Evolutionary conservation across 2,797 vertebrate species (phyloP).

Genomic region (Glossophaga mutica): DNA sequence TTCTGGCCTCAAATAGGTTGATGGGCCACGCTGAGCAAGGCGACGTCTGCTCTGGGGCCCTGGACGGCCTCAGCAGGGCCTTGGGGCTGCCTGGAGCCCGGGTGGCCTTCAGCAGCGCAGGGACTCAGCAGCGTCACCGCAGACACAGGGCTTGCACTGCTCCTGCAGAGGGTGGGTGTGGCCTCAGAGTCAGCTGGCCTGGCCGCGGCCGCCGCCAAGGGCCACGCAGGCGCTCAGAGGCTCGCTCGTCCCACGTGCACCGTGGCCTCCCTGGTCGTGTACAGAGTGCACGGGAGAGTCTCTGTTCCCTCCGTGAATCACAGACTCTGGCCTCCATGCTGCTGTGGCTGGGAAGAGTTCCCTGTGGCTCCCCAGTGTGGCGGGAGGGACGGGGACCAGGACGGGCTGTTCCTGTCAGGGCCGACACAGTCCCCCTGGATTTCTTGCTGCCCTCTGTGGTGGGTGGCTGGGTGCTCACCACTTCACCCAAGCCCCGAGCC

Average conservation of each 20-base stretch:
- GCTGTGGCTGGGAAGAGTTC: too few species aligned
- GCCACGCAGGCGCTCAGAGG: background rate
- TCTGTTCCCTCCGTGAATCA: rapidly evolving
- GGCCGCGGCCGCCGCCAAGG: too few species aligned
- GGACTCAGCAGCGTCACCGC: too few species aligned
- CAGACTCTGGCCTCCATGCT: rapidly evolving
- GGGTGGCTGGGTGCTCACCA: rapidly evolving
- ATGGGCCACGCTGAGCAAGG: background rate
- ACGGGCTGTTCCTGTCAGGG: rapidly evolving
- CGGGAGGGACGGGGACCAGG: background rate
- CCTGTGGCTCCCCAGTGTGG: background rate
- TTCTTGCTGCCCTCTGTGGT: too few species aligned
- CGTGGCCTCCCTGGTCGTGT: background rate
- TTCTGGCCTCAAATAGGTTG: background rate
- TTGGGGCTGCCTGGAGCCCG: background rate
- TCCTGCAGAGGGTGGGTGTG: rapidly evolving
- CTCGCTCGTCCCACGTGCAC: background rate
- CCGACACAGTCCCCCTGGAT: background rate
- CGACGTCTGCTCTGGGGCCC: background rate
- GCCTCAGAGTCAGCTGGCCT: background rate
- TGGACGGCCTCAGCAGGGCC: background rate
- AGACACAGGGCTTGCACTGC: background rate
- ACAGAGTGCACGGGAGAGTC: rapidly evolving
- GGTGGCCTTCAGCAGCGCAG: rapidly evolving
- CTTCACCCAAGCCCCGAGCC: background rate